Evolutionary conservation across 2,797 vertebrate genomes (phyloP).

Genomic region (Mionectes olivaceus): DNA sequence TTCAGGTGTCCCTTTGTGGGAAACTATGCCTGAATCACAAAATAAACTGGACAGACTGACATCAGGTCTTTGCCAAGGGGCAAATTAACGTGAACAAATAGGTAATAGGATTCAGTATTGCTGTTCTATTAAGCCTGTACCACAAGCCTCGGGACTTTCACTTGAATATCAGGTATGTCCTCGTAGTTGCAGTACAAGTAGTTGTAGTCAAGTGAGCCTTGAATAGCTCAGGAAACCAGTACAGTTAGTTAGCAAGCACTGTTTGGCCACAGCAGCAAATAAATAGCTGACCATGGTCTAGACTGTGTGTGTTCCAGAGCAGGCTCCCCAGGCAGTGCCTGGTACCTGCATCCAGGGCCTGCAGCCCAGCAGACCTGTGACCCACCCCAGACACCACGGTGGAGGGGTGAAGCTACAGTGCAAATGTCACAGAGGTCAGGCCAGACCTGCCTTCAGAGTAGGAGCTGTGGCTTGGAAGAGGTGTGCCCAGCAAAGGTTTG

Average conservation of each 20-base stretch:
- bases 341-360: neutral
- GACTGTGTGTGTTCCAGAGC: rapidly evolving
- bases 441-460: neutral
- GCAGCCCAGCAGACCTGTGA: neutral
- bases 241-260: neutral
- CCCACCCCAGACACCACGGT: rapidly evolving
- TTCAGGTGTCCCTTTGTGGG: neutral
- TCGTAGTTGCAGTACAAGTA: neutral
- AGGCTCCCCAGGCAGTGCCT: neutral
- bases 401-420: neutral
- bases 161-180: neutral
- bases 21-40: neutral
- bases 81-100: neutral
- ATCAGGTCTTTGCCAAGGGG: neutral
- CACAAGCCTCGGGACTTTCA: neutral
- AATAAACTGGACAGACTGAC: neutral
- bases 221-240: neutral
- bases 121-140: neutral
- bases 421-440: neutral
- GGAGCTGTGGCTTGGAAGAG: neutral
- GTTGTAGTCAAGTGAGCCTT: neutral
- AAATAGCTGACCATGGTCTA: neutral
- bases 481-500: neutral
- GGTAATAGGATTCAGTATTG: neutral
- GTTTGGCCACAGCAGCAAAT: neutral